Conservation (phyloP, 2,113 vertebrate genomes). For the Daubentonia madagascariensis region DNA sequence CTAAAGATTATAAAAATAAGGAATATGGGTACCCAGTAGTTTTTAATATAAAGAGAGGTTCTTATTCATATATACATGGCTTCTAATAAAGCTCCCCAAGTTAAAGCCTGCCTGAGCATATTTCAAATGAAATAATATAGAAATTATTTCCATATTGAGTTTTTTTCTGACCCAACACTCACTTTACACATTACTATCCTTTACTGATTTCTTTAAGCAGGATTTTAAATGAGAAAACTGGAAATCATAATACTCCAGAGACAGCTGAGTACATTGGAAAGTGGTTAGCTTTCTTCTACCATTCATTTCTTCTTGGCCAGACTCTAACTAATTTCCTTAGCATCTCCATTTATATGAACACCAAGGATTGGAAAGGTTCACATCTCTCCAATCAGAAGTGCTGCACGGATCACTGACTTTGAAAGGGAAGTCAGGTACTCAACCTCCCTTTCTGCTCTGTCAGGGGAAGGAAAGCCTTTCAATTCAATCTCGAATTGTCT, state of each 20-base stretch:
- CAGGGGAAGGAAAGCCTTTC: slow-evolving; percentile 57
- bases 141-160: not conserved
- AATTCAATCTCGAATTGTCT: slow-evolving; percentile 64
- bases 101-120: not conserved
- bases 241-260: not conserved
- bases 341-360: slow-evolving; percentile 59
- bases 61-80: not conserved
- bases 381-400: slow-evolving; percentile 62
- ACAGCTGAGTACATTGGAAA: not conserved
- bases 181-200: not conserved
- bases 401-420: slow-evolving; percentile 67
- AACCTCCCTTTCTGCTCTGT: slow-evolving; percentile 46
- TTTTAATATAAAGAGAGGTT: not conserved
- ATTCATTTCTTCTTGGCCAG: slow-evolving; percentile 8
- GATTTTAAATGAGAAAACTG: not conserved
- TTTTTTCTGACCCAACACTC: not conserved
- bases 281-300: not conserved
- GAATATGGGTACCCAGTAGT: not conserved
- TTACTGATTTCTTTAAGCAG: not conserved
- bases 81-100: not conserved
- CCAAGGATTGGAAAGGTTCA: slow-evolving; percentile 52
- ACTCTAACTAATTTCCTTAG: slow-evolving; percentile 46
- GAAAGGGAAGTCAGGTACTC: slow-evolving; percentile 54
- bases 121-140: not conserved
- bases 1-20: not conserved